Evolutionary conservation across 1,140 invertebrate species (phyloP), one percentile per base, ranked within the genome.

Genomic region (Diprion similis): DNA sequence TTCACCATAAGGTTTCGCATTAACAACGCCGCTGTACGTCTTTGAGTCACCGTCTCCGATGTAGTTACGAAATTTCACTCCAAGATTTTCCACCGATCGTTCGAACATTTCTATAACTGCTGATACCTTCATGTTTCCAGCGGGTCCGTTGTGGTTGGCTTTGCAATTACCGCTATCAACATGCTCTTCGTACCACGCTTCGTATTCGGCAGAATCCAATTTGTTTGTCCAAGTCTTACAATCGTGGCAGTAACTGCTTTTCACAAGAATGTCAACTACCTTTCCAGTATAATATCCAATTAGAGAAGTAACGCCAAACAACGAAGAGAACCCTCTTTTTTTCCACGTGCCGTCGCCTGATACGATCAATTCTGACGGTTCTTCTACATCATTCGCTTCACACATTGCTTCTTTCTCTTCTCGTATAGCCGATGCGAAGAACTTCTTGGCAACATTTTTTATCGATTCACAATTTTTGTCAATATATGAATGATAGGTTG

Each of bases 41-140:
- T 51, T 51, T 8, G 77, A 77, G 51, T 80, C 76, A 9, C 76
- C 77, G 64, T 80, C 76, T 37, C 78, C 77, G 1, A 80, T 64
- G 70, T 80, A 78, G 65, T 72, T 68, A 24, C 59, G 68, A 68
- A 78, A 80, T 17, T 70, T 64, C 17, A 78, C 59, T 17, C 66
- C 71, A 66, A 70, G 72, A 9, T 68, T 19, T 48, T 24, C 10
- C 47, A 67, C 71, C 13, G 73, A 77, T 59, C 78, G 9, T 68
- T 75, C 37, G 75, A 77, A 78, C 24, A 78, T 77, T 13, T 75
- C 48, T n/a, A 66, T 17, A n/a, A 74, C 75, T 13, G 72, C 77
- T 19, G 46, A 65, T 37, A 59, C 65, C 65, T 79, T n/a, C n/a
- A n/a, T n/a, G n/a, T n/a, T n/a, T n/a, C n/a, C n/a, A n/a, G n/a